Evolutionary conservation across 2,888 invertebrate genomes (phyloP), one percentile per base, ranked within the genome.

Genomic region (Melieria omissa): DNA sequence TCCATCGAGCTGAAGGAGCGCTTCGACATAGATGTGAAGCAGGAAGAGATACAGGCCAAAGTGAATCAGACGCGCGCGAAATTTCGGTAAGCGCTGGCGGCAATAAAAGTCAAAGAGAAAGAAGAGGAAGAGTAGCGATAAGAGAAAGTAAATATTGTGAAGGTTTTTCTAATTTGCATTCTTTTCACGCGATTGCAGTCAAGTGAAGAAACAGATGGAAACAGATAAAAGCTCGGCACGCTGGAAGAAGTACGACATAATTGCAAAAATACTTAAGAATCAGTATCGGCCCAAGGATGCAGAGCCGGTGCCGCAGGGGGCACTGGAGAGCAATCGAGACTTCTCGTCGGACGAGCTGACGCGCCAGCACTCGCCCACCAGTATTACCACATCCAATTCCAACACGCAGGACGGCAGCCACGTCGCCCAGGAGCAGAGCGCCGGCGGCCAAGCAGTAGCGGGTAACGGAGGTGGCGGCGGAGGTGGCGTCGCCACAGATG

Each of bases 61-160:
- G 84, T 84, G 41, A 84, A 84, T 72, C 85, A 85, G 75, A 85
- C 84, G 4, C 78, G 85, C 45, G 84, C 84, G 4, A 84, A 85
- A 65, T 84, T 82, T 76, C 80, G 84, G 84, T 85, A 61, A 72
- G 78, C 72, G 14, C 45, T 2, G 42, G 16, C 3, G 6, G 29
- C 14, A 46, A 1, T 16, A 5, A 9, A 7, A 16, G 29, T 29
- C 29, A 2, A 29, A 29, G 29, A 29, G 2, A 29, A 29, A 29
- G 29, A 29, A 29, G 29, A 29, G 29, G 29, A 29, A 29, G 29
- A 29, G 29, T 3, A 29, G 29, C 29, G 29, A 29, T 29, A 29
- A 29, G 29, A 29, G 29, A 29, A 29, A 29, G 29, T 29, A 29
- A 29, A 29, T 29, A 29, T 29, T 29, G 29, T 3, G 29, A 29